Evolutionary conservation across 2,888 invertebrate genomes (phyloP).

Genomic region (Drosophila phalerata): DNA sequence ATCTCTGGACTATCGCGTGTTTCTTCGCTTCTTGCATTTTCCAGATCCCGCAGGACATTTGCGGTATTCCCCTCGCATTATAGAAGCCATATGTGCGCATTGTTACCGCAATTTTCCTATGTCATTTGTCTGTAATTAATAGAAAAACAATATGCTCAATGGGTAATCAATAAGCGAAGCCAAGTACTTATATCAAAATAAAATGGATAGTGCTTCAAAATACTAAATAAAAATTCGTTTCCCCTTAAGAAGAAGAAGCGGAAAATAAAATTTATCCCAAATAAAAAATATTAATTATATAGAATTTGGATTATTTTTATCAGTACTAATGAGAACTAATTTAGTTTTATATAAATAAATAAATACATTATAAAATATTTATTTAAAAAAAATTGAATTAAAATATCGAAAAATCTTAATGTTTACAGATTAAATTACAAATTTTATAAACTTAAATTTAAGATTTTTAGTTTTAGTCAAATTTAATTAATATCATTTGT

Average conservation of each 20-base stretch:
- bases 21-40: conserved; percentile 53
- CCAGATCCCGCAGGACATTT: conserved; percentile 64
- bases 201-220: background rate
- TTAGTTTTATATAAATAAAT: too few species aligned
- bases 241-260: background rate
- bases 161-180: conserved; percentile 48
- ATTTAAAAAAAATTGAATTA: too few species aligned
- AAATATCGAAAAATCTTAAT: too few species aligned
- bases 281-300: too few species aligned
- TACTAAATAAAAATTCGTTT: background rate
- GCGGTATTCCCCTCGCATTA: conserved; percentile 38
- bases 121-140: conserved; percentile 71
- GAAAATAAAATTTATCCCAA: too few species aligned
- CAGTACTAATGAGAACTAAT: too few species aligned
- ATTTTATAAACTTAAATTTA: too few species aligned
- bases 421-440: too few species aligned
- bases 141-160: conserved; percentile 80
- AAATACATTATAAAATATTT: too few species aligned
- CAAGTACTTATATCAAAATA: background rate
- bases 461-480: too few species aligned
- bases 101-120: conserved; percentile 57
- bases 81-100: conserved; percentile 79
- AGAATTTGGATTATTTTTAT: too few species aligned
- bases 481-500: too few species aligned
- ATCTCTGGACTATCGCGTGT: conserved; percentile 72